Base-by-base conservation (phyloP, 2,113 vertebrate species). In the Oxyruncus cristatus region DNA sequence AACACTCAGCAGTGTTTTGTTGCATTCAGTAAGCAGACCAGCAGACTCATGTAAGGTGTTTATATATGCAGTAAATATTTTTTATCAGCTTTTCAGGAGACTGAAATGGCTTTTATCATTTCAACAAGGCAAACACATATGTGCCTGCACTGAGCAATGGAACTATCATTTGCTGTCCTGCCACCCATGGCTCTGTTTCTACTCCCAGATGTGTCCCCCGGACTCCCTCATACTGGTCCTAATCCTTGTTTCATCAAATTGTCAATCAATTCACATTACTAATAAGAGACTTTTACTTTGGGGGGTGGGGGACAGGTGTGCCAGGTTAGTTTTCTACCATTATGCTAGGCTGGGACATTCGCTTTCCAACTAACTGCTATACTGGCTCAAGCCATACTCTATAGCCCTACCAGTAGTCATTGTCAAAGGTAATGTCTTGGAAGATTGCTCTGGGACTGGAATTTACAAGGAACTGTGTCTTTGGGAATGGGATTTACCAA, bases 251-350 rank as follows among this genome's bases (percentile, higher is more conserved):
- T 44, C 32, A 52, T 61, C 63, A 53, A 77, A 93, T 70, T 14
- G 9, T 56, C 52, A 24, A 81, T 47, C 37, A 52, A 30, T 24
- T 83, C 56, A 39, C 19, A 33, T 27, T 58, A 72, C 26, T 83
- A 79, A 63, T 2, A 72, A 0, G 22, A 3, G 22, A 11, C 1
- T 8, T 32, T 33, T 66, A n/a, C n/a, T 30, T 61, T 42, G 11
- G 5, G 12, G 15, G 11, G 41, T 23, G 32, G 42, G 20, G 1
- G 37, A 17, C 33, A 17, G 28, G 9, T 15, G 32, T 37, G 22
- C 12, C 49, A 73, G 10, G 24, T 91, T 76, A 52, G 8, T 61
- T 39, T 85, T 85, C 41, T 70, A 72, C 41, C 37, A 30, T 50
- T 68, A 56, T 47, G 18, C 3, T 4, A 67, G 76, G 52, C 42